Evolutionary conservation across 2,113 vertebrate genomes (phyloP).

Genomic region (Dipodomys ordii): DNA sequence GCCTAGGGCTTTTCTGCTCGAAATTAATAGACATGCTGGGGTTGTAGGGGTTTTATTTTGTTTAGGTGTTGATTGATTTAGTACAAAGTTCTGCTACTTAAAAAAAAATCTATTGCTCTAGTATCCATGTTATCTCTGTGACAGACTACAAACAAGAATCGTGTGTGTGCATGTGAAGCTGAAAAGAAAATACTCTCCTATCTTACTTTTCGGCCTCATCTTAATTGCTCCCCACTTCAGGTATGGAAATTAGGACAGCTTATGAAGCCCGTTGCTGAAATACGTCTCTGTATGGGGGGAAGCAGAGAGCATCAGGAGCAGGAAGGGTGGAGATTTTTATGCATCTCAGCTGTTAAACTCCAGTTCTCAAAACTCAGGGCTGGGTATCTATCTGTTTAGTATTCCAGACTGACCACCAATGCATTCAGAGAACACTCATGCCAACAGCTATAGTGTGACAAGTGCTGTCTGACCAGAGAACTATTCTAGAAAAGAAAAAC

Average conservation of each 20-base stretch:
- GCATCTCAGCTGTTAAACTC: background rate
- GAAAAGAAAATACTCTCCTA: background rate
- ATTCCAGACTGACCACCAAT: slow-evolving; percentile 58
- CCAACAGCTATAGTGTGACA: slow-evolving; percentile 32
- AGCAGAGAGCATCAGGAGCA: background rate
- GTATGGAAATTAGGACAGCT: slow-evolving; percentile 50
- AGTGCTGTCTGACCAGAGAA: slow-evolving; percentile 55
- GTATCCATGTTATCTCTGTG: background rate
- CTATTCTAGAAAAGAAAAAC: slow-evolving; percentile 64
- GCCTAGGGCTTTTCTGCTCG: slow-evolving; percentile 43
- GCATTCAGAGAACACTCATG: slow-evolving; percentile 57
- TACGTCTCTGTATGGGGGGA: background rate
- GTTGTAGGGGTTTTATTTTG: background rate
- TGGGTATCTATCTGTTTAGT: slow-evolving; percentile 57
- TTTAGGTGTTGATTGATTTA: slow-evolving; percentile 12
- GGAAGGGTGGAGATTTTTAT: background rate
- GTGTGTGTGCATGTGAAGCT: background rate
- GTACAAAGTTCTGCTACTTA: slow-evolving; percentile 2
- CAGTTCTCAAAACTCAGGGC: slow-evolving; percentile 10
- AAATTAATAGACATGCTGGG: slow-evolving; percentile 54
- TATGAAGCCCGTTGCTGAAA: slow-evolving; percentile 32
- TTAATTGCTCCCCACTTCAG: slow-evolving; percentile 35
- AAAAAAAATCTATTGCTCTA: background rate
- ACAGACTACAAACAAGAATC: slow-evolving; percentile 2
- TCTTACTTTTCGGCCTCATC: slow-evolving; percentile 49